Conservation (phyloP, 2,113 vertebrate genomes). For the Dinomys branickii region DNA sequence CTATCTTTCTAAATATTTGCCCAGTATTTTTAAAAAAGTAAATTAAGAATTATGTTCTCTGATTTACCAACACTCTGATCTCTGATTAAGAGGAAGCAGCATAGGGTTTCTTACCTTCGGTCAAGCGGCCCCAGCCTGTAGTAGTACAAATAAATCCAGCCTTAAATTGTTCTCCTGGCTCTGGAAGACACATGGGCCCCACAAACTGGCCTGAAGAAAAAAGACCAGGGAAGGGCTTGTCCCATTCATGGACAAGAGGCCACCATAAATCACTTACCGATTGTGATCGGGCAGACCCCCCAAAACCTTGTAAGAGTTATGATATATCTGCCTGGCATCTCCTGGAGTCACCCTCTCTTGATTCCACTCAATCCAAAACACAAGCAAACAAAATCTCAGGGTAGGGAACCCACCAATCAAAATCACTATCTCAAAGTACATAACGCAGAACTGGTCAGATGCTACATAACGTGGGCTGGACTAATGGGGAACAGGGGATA, state of each 20-base stretch:
- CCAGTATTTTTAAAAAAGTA: neutral
- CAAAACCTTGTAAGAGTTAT: neutral
- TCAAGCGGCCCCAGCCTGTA: constrained; percentile 90
- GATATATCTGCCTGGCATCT: neutral
- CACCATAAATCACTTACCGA: neutral
- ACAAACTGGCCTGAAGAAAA: constrained; percentile 85
- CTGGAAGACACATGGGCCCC: constrained; percentile 90
- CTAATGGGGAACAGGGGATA: neutral
- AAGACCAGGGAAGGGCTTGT: neutral
- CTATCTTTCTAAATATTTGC: constrained; percentile 25
- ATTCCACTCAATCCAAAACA: neutral
- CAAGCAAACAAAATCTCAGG: neutral
- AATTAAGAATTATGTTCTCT: constrained; percentile 44
- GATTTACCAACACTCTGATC: neutral
- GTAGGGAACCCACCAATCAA: neutral
- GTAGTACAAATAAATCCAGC: constrained; percentile 88
- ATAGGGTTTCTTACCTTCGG: constrained; percentile 87
- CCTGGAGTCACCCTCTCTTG: neutral
- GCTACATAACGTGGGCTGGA: neutral
- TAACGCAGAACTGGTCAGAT: neutral
- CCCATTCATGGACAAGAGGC: neutral
- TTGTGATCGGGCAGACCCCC: neutral
- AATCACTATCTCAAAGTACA: neutral
- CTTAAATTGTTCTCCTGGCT: constrained; percentile 86
- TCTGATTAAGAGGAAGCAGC: neutral